Evolutionary conservation across 2,113 vertebrate species (phyloP).

Genomic region (Phyllostomus hastatus): DNA sequence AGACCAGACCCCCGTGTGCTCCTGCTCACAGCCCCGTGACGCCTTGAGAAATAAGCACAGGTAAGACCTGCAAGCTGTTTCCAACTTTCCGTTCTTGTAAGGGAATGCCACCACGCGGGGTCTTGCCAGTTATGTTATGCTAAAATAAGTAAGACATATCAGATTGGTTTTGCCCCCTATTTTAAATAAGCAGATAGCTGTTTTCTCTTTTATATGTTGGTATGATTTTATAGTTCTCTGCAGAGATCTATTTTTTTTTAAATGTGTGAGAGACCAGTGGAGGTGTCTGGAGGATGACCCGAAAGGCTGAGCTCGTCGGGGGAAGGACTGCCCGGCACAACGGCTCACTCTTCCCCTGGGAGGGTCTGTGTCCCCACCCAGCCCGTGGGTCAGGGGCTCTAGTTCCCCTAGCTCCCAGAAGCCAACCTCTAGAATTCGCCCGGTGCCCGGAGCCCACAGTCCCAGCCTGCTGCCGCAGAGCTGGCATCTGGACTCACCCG

Average conservation of each 20-base stretch:
- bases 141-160: not conserved
- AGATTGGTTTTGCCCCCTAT: not conserved
- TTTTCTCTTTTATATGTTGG: not conserved
- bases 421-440: not conserved
- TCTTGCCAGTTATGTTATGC: not conserved
- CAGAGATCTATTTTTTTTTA: not conserved
- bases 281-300: not conserved
- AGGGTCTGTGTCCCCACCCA: not conserved
- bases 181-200: not conserved
- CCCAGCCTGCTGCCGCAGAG: not conserved
- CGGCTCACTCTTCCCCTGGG: not conserved
- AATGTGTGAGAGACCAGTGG: not conserved
- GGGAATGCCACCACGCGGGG: not conserved
- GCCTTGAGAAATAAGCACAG: not conserved
- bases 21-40: not conserved
- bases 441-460: not conserved
- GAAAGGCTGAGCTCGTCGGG: not conserved
- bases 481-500: not conserved
- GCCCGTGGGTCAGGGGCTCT: not conserved
- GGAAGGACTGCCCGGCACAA: not conserved
- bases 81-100: not conserved
- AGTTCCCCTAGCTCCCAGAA: not conserved
- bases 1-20: not conserved
- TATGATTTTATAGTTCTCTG: not conserved
- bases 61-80: not conserved